Evolutionary conservation across 2,797 vertebrate genomes (phyloP), one percentile per base, ranked within the genome.

Genomic region (Sebastes aleutianus): DNA sequence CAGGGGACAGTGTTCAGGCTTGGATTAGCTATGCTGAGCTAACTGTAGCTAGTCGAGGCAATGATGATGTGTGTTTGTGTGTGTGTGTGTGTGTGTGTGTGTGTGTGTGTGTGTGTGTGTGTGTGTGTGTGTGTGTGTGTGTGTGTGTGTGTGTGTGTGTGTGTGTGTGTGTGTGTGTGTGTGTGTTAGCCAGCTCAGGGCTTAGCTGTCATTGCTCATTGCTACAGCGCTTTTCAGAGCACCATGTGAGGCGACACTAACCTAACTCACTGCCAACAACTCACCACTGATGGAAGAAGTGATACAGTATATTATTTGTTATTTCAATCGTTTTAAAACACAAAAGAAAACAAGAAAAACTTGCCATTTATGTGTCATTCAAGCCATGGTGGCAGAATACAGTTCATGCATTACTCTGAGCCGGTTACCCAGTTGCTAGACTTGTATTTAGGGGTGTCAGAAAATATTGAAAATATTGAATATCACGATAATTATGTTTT

Each of bases 201-300:
- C 85, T 88, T 66, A 82, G 70, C 87, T 88, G 87, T 85, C 79
- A 83, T 54, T 50, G 63, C 34, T 70, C 54, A 73, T 83, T 59
- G 76, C 63, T 63, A 3, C 54, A 68, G 31, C 70, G 73, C 71
- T 66, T 71, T 79, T 82, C 56, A 84, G 62, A 58, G 61, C 68
- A 34, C 27, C 54, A 72, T 62, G 70, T 77, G 78, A 87, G 54
- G 57, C 29, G 11, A 83, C 29, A 43, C 67, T 13, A 29, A 66
- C 66, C 50, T 18, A 36, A 71, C 29, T 64, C 43, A 22, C 31
- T 22, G 64, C 36, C 64, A 84, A 27, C 34, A 22, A 31, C 62
- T 63, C 58, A 14, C 4, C 54, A 26, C 43, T n/a, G 31, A 11
- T 53, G 53, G 26, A 7, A 8, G 47, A 74, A 63, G 27, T 18